Evolutionary conservation across 2,888 invertebrate species (phyloP), one percentile per base, ranked within the genome.

Genomic region (Pemphredon lugubris): DNA sequence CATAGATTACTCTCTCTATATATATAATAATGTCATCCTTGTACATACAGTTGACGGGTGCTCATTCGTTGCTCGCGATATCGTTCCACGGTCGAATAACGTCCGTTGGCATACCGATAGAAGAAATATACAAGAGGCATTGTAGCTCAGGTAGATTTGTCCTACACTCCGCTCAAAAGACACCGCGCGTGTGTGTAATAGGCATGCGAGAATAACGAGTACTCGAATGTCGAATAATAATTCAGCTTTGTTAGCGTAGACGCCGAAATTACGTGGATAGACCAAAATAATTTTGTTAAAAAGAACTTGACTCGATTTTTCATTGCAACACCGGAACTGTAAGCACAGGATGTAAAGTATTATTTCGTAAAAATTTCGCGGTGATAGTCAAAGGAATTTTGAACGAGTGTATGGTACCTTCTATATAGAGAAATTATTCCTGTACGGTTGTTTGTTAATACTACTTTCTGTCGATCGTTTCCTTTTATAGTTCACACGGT

Each of bases 41-140:
- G 79, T 81, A 81, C 59, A 82, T 76, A 82, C 26, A 21, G 23
- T 54, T 39, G 14, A 23, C 32, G 30, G 26, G 9, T 45, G 50
- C 34, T 50, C 48, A 63, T n/a, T n/a, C n/a, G n/a, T n/a, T n/a
- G n/a, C n/a, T n/a, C n/a, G 65, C 58, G 64, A 68, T 68, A 68
- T 68, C 55, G 64, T 65, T 69, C 65, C 68, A 69, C 68, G 68
- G 65, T 69, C 66, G 47, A 65, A 13, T 34, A 65, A 53, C 47
- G 53, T 57, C 68, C 26, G 11, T 6, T 18, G 16, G 9, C 4
- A n/a, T 37, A 37, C 30, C 2, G 39, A 13, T 11, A 5, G 14
- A n/a, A n/a, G n/a, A n/a, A n/a, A n/a, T n/a, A n/a, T n/a, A n/a
- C n/a, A n/a, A n/a, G n/a, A n/a, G n/a, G n/a, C n/a, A n/a, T n/a